A percentile compares a stretch with the other conserved stretches of the same genome.
Conservation (phyloP, 2,888 invertebrate species). For the Diloba caeruleocephala region DNA sequence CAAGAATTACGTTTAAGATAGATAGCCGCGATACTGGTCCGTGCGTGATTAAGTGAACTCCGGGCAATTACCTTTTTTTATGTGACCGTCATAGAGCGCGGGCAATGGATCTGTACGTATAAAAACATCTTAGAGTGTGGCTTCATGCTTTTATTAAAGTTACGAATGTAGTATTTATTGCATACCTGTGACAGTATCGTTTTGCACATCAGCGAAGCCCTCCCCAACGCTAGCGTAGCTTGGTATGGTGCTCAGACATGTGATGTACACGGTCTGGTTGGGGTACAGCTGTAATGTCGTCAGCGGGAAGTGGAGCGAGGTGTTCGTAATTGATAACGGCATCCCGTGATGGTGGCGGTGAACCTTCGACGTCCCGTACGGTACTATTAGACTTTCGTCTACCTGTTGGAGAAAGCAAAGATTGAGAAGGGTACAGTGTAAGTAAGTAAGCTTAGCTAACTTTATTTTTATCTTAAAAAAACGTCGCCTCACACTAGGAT, state of each 20-base stretch:
- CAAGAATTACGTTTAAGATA: too few species aligned
- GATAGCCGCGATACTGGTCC: too few species aligned
- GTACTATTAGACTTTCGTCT: slow-evolving; percentile 79
- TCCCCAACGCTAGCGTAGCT: slow-evolving; percentile 91
- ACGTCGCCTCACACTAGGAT: too few species aligned
- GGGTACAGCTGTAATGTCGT: slow-evolving; percentile 91
- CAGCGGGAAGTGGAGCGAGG: slow-evolving; percentile 91
- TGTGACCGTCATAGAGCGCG: too few species aligned
- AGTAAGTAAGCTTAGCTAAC: too few species aligned
- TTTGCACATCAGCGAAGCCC: slow-evolving; percentile 93
- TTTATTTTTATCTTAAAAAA: too few species aligned
- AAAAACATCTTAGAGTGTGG: too few species aligned
- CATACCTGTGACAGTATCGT: slow-evolving; percentile 92
- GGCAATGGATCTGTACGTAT: too few species aligned
- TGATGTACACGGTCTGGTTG: slow-evolving; percentile 92
- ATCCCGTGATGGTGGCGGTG: slow-evolving; percentile 82
- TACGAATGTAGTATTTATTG: not conserved
- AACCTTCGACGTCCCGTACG: slow-evolving; percentile 77
- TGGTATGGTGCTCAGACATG: slow-evolving; percentile 94
- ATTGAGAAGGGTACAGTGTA: too few species aligned
- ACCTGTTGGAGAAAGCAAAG: slow-evolving; percentile 64
- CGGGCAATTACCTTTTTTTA: too few species aligned
- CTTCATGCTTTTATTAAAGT: not conserved
- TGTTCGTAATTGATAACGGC: slow-evolving; percentile 77
- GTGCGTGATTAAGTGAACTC: too few species aligned